Percentiles rank a stretch among this genome's conserved stretches.
phyloP scores from a whole-genome alignment of 2,113 vertebrate species.

The Erpornis zantholeuca region DNA sequence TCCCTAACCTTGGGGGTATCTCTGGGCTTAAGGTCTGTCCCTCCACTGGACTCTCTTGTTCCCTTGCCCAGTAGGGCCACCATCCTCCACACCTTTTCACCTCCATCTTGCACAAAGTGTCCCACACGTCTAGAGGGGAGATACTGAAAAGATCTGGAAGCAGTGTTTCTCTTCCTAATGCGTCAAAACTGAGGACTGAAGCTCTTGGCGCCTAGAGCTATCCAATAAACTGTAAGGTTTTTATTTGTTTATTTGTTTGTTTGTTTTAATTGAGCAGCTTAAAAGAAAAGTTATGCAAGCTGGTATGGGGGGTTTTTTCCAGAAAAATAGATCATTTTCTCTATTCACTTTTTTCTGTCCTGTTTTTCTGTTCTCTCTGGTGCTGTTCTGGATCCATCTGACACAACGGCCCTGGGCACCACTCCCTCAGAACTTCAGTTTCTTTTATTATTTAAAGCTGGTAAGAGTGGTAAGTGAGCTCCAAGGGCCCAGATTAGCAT shows the following conservation, averaged over 20 bases:
- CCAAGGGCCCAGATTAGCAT: background rate
- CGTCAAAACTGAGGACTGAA: background rate
- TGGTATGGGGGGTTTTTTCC: background rate
- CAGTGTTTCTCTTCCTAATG: background rate
- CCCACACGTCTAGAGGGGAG: background rate
- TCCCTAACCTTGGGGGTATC: too few relatives aligned
- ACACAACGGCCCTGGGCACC: background rate
- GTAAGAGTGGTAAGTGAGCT: background rate
- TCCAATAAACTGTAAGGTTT: background rate
- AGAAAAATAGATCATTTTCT: background rate
- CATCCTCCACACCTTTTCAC: background rate
- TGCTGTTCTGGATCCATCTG: background rate
- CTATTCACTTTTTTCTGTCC: background rate
- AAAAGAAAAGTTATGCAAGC: background rate
- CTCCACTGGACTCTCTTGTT: too few relatives aligned
- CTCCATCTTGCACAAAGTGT: background rate
- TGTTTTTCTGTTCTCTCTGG: background rate
- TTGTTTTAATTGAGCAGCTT: background rate
- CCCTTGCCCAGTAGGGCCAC: too few relatives aligned
- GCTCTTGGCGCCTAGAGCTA: background rate
- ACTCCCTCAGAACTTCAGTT: background rate
- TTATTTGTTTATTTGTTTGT: background rate
- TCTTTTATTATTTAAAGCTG: background rate
- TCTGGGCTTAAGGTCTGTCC: too few relatives aligned
- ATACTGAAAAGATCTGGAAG: background rate